A percentile compares a stretch with the other conserved stretches of the same genome.
These are phyloP conservation scores for Hylaeus volcanicus DNA, from an alignment of 1,140 invertebrate genomes.

Conservation along the genomic window DNA sequence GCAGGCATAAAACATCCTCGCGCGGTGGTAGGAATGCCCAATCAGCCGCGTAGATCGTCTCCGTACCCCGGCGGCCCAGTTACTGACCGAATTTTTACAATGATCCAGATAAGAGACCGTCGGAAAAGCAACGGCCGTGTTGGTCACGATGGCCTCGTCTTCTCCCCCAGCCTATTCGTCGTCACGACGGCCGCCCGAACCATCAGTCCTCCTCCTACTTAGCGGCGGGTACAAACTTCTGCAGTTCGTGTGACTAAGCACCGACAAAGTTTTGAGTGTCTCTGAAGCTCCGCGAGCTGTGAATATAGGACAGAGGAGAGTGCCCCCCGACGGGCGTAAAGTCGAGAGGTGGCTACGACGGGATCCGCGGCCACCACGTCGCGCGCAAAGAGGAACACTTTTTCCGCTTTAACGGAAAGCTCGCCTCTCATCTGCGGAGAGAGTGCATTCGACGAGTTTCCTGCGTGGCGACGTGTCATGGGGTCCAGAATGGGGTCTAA, in stretches of 20 bases:
- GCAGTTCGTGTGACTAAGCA: constrained; percentile 40
- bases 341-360: background rate
- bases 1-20: background rate
- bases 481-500: constrained; percentile 35
- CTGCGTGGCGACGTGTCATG: background rate
- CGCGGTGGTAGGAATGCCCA: background rate
- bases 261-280: constrained; percentile 32
- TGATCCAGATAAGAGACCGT: constrained; percentile 34
- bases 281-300: constrained; percentile 17
- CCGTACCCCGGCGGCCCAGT: background rate
- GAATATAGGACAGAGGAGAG: constrained; percentile 42
- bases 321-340: background rate
- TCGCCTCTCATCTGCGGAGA: background rate
- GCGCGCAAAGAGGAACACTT: constrained; percentile 5
- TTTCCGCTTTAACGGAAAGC: constrained; percentile 16
- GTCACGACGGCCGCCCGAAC: background rate
- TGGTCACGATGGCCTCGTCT: constrained; percentile 15
- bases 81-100: constrained; percentile 47
- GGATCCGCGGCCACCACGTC: background rate
- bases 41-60: background rate
- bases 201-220: constrained; percentile 29
- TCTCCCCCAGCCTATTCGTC: constrained; percentile 11
- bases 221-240: constrained; percentile 6
- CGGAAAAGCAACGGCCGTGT: constrained; percentile 12
- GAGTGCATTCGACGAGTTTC: constrained; percentile 10